phyloP scores from a whole-genome alignment of 2,797 vertebrate species.

The Pachyuromys duprasi region DNA sequence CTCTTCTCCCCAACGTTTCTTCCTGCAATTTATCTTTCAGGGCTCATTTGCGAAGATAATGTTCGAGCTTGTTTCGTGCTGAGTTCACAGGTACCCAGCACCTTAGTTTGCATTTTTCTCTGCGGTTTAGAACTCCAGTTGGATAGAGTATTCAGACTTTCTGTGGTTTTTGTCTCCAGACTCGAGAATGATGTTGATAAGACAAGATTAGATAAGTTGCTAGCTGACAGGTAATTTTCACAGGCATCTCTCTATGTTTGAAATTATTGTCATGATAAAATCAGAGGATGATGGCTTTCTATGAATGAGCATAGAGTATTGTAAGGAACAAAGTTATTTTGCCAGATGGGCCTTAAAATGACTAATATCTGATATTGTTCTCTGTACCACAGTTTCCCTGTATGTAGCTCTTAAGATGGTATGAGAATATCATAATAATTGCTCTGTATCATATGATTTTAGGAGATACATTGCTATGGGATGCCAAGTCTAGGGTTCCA shows the following conservation, averaged over 20 bases:
- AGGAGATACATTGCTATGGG: neutral
- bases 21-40: constrained; percentile 6
- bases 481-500: neutral
- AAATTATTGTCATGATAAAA: constrained; percentile 64
- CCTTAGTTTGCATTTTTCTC: neutral
- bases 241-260: constrained; percentile 15
- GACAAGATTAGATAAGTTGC: neutral
- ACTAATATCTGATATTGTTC: neutral
- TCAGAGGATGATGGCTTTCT: constrained; percentile 41
- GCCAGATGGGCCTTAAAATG: constrained; percentile 15
- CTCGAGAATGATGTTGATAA: constrained; percentile 46
- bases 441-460: neutral
- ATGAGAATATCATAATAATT: neutral
- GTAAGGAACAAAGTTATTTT: constrained; percentile 25
- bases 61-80: constrained; percentile 2
- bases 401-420: neutral
- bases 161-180: constrained; percentile 44
- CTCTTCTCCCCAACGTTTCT: constrained; percentile 4
- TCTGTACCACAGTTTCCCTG: neutral
- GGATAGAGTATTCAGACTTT: neutral
- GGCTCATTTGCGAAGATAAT: constrained; percentile 6
- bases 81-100: constrained; percentile 6
- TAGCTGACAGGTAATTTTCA: constrained; percentile 61
- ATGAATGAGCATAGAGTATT: constrained; percentile 22
- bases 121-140: constrained; percentile 40